Evolutionary conservation across 2,888 invertebrate species (phyloP).

Genomic region (Rosalia funebris): DNA sequence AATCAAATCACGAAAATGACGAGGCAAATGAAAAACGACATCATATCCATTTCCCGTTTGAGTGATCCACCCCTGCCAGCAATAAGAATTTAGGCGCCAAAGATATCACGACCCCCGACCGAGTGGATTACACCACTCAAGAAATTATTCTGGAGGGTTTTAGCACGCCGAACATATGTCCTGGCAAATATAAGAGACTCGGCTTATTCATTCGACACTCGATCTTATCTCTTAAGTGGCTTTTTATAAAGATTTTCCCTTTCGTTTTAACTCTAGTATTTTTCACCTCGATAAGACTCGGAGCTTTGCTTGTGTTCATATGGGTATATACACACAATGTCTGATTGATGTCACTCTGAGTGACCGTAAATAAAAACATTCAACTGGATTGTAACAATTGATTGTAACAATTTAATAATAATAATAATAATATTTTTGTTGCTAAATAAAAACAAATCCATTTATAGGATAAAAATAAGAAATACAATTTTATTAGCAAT

Average conservation of each 20-base stretch:
- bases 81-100: constrained; percentile 40
- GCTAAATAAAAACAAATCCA: no score
- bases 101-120: constrained; percentile 36
- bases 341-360: no score
- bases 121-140: constrained; percentile 44
- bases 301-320: neutral
- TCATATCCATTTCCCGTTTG: constrained; percentile 26
- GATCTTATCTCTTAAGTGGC: constrained; percentile 52
- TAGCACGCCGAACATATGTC: constrained; percentile 45
- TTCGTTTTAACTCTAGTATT: constrained; percentile 30
- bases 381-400: no score
- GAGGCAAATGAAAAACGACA: constrained; percentile 18
- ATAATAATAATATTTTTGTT: no score
- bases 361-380: no score
- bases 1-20: neutral
- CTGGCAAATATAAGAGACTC: constrained; percentile 45
- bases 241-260: constrained; percentile 47
- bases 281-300: constrained; percentile 24
- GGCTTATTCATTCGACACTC: constrained; percentile 50
- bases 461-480: no score
- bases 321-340: neutral
- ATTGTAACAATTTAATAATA: no score
- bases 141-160: constrained; percentile 46
- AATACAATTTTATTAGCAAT: no score
- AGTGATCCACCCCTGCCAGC: constrained; percentile 27